Base-by-base conservation (phyloP, 2,888 invertebrate species). In the Cyclophora albipunctata region DNA sequence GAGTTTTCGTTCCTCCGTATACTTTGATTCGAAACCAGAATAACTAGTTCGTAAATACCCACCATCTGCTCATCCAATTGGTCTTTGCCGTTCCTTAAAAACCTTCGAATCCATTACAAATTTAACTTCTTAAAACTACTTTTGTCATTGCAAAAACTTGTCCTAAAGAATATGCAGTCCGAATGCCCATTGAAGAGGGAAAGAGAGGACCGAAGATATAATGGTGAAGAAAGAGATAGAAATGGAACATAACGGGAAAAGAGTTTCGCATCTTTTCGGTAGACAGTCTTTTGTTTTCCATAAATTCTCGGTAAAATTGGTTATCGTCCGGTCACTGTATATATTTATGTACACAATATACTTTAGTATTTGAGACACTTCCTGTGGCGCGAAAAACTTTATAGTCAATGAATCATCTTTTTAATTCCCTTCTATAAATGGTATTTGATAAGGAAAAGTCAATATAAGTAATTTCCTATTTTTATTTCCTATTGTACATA, bases 141-240 rank as follows among this genome's bases (percentile, higher is more conserved):
- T 43, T 43, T 43, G 43, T 5, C 43, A 43, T 33, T 5, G 75
- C 73, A 84, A 85, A 85, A 85, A 85, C 84, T 83, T 78, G 85
- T 84, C 69, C 73, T 52, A 48, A 51, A 59, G 57, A 60, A 68
- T 76, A 73, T 73, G 77, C 77, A 75, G 83, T 78, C 78, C 74
- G 69, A 78, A 74, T 81, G 76, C 71, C 82, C 85, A 85, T 85
- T 84, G 73, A 85, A 74, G 84, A 64, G 79, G 63, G 63, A 84
- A 64, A 66, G 75, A 69, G 84, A 81, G 54, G 52, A 71, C 62
- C 54, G 48, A 52, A 53, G 56, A 48, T 49, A 49, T 42, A 46
- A 40, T 42, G 49, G 2, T 62, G 50, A 44, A 48, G 72, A 78
- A 54, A 69, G 64, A 66, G 81, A 82, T 54, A 60, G 62, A 54